These are phyloP conservation scores for Pseudopleuronectes americanus DNA, from an alignment of 2,797 vertebrate genomes.

Conservation along the genomic window DNA sequence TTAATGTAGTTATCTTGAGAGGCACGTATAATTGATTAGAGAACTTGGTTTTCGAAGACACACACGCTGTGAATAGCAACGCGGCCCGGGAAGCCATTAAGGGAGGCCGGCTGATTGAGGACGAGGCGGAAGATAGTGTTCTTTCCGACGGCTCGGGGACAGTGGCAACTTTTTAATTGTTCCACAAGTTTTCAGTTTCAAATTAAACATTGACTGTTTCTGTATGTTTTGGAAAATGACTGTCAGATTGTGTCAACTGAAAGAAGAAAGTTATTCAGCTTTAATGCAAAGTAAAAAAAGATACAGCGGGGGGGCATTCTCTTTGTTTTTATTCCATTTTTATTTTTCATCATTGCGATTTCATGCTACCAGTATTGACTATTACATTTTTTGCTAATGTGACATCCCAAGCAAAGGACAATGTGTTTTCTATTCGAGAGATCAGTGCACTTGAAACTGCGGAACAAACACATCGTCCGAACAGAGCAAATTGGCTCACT, in stretches of 20 bases:
- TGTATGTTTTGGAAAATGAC: slow-evolving; percentile 12
- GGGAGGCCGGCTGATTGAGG: slow-evolving; percentile 22
- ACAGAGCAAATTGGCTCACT: too few species aligned
- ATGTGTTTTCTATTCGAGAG: too few species aligned
- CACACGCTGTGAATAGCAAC: slow-evolving; percentile 65
- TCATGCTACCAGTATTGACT: too few species aligned
- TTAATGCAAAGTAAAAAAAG: not conserved
- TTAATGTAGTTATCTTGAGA: slow-evolving; percentile 75
- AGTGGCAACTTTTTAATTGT: slow-evolving; percentile 53
- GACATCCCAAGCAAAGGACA: too few species aligned
- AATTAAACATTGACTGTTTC: slow-evolving; percentile 34
- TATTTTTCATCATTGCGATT: too few species aligned
- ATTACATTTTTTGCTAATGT: too few species aligned
- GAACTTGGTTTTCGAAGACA: slow-evolving; percentile 56
- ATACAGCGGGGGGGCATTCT: too few species aligned
- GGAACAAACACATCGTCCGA: too few species aligned
- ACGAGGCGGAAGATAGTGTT: slow-evolving; percentile 33
- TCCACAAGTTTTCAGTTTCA: slow-evolving; percentile 39
- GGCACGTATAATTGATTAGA: slow-evolving; percentile 72
- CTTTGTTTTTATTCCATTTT: too few species aligned
- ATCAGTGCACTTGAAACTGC: too few species aligned
- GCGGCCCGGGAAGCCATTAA: slow-evolving; percentile 9
- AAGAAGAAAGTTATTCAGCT: slow-evolving; percentile 13
- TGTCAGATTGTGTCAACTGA: slow-evolving; percentile 33
- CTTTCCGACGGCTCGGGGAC: slow-evolving; percentile 30